These are phyloP conservation scores for Adelges cooleyi DNA, from an alignment of 1,140 invertebrate species.

Conservation along the genomic window DNA sequence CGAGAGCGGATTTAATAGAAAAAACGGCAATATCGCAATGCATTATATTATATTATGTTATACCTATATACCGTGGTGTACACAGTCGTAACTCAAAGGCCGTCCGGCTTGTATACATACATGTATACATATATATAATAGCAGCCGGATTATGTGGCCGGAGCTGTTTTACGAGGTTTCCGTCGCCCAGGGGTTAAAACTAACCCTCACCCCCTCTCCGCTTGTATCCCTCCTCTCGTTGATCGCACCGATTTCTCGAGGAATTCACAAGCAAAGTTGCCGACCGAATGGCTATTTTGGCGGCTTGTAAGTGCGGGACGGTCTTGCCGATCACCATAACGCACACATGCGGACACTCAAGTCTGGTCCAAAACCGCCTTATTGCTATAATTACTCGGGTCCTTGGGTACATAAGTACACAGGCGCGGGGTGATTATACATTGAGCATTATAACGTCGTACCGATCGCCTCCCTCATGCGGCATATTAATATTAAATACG, in stretches of 20 bases:
- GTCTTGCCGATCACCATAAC: too few species aligned
- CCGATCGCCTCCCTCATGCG: too few species aligned
- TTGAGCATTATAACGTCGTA: too few species aligned
- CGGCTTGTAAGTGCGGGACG: too few species aligned
- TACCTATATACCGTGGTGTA: not conserved
- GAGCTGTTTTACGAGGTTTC: slow-evolving; percentile 8
- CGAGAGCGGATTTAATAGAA: too few species aligned
- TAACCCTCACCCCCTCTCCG: not conserved
- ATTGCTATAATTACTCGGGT: slow-evolving; percentile 15
- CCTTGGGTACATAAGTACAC: too few species aligned
- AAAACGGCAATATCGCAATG: too few species aligned
- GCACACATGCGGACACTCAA: not conserved
- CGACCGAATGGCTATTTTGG: not conserved
- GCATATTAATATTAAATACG: slow-evolving; percentile 18
- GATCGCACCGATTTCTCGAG: not conserved
- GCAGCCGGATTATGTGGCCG: not conserved
- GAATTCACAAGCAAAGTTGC: not conserved
- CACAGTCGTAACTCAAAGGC: not conserved
- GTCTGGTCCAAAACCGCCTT: slow-evolving; percentile 1
- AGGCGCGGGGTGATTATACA: too few species aligned
- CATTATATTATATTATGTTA: not conserved
- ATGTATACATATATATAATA: not conserved
- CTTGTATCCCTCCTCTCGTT: not conserved
- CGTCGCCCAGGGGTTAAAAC: not conserved
- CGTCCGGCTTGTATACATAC: not conserved